Base-by-base conservation (phyloP, 2,888 invertebrate species). In the Cremastobaeus sp. region DNA sequence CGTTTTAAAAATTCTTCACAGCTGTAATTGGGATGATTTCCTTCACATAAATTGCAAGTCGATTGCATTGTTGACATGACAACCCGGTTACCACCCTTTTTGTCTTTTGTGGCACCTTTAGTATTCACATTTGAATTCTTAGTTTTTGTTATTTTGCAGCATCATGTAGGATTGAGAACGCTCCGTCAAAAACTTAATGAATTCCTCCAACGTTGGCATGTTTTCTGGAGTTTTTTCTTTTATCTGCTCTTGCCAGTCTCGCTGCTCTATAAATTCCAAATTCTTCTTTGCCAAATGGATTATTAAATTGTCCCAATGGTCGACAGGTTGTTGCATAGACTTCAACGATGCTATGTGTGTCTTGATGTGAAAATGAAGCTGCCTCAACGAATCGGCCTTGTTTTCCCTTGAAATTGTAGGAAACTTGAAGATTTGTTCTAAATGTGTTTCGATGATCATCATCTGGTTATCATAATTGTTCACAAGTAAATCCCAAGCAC, bases 171-270 rank as follows among this genome's bases (percentile, higher is more conserved):
- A 17, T 8, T 43, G 43, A 34, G 62, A 41, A 18, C 70, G 47
- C 28, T 77, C 73, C 1, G 60, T 60, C 8, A 74, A 32, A 41
- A 76, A 77, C 25, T 62, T 73, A 1, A 62, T 6, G 47, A 73
- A 77, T 2, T 73, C 72, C n/a, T 34, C 32, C 41, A 76, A 28
- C 18, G 20, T 73, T 4, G 76, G 77, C 74, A 77, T 74, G 14
- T 69, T 52, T 5, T 54, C 18, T 50, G 50, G 34, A 30, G 32
- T 18, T 11, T 34, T 14, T 11, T 50, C 20, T 8, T 50, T 50
- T 1, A 32, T 17, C 5, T 8, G n/a, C 12, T 50, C 50, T n/a
- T 50, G 50, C 50, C 50, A 50, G 20, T 50, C 50, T 50, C 50
- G 1, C 12, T 50, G 50, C 12, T 50, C 34, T 5, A 15, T n/a